Evolutionary conservation across 2,888 invertebrate species (phyloP).

Genomic region (Metalampra italica): DNA sequence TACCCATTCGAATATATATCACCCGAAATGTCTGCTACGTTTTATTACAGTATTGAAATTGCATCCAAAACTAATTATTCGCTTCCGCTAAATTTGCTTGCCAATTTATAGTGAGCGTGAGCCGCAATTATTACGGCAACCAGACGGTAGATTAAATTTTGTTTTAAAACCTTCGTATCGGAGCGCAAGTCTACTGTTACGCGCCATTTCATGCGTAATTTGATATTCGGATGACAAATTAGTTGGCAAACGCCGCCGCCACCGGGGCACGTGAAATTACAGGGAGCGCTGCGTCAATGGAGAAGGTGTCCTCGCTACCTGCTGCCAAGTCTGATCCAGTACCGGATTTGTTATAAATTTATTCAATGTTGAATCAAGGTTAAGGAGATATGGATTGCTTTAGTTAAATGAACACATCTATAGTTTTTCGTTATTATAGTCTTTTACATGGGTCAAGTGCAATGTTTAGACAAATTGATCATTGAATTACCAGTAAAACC

Average conservation of each 20-base stretch:
- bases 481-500: too few relatives aligned
- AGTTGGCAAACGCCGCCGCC: slow-evolving; percentile 43
- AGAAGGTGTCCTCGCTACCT: slow-evolving; percentile 7
- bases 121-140: slow-evolving; percentile 54
- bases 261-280: slow-evolving; percentile 62
- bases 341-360: background rate
- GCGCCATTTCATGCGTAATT: slow-evolving; percentile 73
- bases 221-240: slow-evolving; percentile 77
- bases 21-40: background rate
- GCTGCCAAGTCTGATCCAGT: slow-evolving; percentile 9
- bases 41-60: slow-evolving; percentile 5
- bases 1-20: too few relatives aligned
- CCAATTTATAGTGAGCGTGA: slow-evolving; percentile 53
- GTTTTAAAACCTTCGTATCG: slow-evolving; percentile 62
- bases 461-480: too few relatives aligned
- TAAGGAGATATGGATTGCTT: too few relatives aligned
- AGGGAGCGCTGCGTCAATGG: slow-evolving; percentile 39
- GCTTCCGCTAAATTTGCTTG: slow-evolving; percentile 52
- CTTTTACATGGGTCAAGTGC: too few relatives aligned
- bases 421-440: too few relatives aligned
- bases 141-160: slow-evolving; percentile 62
- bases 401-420: too few relatives aligned
- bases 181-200: slow-evolving; percentile 61
- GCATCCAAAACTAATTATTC: slow-evolving; percentile 31
- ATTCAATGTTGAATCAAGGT: too few relatives aligned